Evolutionary conservation across 2,888 invertebrate species (phyloP).

Genomic region (Chrysotoxum bicinctum): DNA sequence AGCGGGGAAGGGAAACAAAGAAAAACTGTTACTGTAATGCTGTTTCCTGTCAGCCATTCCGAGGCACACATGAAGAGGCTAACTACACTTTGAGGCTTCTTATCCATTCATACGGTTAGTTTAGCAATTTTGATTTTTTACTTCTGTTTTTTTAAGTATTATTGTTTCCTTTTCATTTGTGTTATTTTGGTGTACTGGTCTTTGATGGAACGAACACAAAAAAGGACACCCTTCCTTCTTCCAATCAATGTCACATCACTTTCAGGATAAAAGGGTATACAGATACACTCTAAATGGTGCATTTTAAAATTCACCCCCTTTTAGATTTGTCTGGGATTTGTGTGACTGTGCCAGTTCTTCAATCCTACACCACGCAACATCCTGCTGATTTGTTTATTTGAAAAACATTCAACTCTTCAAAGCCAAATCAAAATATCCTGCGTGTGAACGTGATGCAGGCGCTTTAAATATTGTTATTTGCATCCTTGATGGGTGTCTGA

Average conservation of each 20-base stretch:
- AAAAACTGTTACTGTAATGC: conserved; percentile 61
- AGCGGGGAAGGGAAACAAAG: conserved; percentile 20
- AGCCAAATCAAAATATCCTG: conserved; percentile 54
- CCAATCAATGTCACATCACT: conserved; percentile 73
- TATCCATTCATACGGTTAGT: conserved; percentile 73
- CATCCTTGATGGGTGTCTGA: conserved; percentile 30
- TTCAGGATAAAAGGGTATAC: conserved; percentile 49
- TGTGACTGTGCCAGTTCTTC: not conserved
- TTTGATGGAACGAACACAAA: not conserved
- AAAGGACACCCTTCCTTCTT: conserved; percentile 49
- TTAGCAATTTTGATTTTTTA: conserved; percentile 60
- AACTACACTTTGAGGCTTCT: conserved; percentile 70
- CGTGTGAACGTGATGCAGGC: conserved; percentile 50
- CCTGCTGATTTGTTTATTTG: conserved; percentile 72
- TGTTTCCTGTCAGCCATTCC: conserved; percentile 64
- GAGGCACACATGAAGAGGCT: conserved; percentile 55
- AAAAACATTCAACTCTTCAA: conserved; percentile 63
- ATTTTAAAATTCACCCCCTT: conserved; percentile 60
- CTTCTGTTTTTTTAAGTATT: conserved; percentile 37
- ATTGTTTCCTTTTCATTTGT: conserved; percentile 56
- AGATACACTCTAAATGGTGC: conserved; percentile 26
- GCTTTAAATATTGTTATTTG: conserved; percentile 49
- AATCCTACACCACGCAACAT: conserved; percentile 34
- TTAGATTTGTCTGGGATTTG: not conserved
- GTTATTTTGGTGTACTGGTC: conserved; percentile 21